These are phyloP conservation scores for Acrocephalus arundinaceus DNA, from an alignment of 2,113 vertebrate species.

Conservation along the genomic window DNA sequence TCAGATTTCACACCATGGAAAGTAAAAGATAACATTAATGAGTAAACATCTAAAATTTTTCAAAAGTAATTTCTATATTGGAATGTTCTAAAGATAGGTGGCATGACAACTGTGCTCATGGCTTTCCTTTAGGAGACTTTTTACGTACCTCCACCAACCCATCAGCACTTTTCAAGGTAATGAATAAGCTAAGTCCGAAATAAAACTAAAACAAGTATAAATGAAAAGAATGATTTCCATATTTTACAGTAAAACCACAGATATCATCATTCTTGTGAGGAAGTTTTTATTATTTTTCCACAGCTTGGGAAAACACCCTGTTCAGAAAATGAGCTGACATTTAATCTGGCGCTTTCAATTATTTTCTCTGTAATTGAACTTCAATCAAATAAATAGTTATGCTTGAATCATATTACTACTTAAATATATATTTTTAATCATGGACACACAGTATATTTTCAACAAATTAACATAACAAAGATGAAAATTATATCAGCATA, in stretches of 20 bases:
- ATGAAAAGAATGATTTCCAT: background rate
- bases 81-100: background rate
- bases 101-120: background rate
- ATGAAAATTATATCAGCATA: background rate
- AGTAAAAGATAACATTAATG: background rate
- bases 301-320: background rate
- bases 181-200: background rate
- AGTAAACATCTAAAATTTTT: background rate
- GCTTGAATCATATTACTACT: background rate
- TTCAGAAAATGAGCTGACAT: background rate
- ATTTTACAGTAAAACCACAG: background rate
- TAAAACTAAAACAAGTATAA: background rate
- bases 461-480: background rate
- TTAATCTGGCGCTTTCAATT: background rate
- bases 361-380: background rate
- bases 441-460: background rate
- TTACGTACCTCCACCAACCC: fast-evolving
- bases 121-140: background rate
- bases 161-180: background rate
- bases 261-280: background rate
- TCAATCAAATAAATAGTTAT: background rate
- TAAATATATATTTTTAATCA: background rate
- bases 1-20: background rate
- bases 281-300: background rate
- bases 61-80: background rate